Evolutionary conservation across 2,888 invertebrate genomes (phyloP).

Genomic region (Drosophila paranaensis): DNA sequence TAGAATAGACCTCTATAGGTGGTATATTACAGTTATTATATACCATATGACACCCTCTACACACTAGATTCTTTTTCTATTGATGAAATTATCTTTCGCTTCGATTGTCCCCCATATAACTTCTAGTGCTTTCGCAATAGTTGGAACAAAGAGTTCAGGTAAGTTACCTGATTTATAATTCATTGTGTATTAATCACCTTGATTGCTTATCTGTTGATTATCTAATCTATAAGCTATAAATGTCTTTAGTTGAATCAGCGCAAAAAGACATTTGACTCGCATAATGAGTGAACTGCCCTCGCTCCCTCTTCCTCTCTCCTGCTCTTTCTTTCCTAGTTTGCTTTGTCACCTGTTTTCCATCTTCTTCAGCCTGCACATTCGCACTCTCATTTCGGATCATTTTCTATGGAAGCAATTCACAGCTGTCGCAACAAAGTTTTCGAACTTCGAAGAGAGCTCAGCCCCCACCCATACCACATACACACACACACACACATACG

Average conservation of each 20-base stretch:
- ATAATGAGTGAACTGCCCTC: neutral
- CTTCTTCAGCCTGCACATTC: conserved; percentile 26
- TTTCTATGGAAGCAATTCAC: conserved; percentile 56
- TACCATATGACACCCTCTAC: neutral
- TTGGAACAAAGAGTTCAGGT: neutral
- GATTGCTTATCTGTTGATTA: conserved; percentile 18
- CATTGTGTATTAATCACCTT: neutral
- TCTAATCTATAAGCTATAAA: conserved; percentile 7
- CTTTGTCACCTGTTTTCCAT: conserved; percentile 32
- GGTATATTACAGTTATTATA: too few species aligned
- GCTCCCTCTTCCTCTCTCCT: neutral
- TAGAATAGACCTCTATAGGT: neutral
- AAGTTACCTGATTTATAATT: neutral
- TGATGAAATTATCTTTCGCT: neutral
- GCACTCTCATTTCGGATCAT: conserved; percentile 62
- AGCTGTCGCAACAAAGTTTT: conserved; percentile 28
- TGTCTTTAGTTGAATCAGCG: conserved; percentile 26
- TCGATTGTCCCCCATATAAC: too few species aligned
- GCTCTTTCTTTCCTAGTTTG: conserved; percentile 6
- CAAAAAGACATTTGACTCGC: conserved; percentile 9
- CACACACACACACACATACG: neutral
- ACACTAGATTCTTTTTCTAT: neutral
- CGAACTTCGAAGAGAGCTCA: neutral
- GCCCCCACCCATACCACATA: neutral
- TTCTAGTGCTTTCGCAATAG: neutral